Base-by-base conservation (phyloP, 92 coral and sea anemone genomes). In the Paramuricea clavata region DNA sequence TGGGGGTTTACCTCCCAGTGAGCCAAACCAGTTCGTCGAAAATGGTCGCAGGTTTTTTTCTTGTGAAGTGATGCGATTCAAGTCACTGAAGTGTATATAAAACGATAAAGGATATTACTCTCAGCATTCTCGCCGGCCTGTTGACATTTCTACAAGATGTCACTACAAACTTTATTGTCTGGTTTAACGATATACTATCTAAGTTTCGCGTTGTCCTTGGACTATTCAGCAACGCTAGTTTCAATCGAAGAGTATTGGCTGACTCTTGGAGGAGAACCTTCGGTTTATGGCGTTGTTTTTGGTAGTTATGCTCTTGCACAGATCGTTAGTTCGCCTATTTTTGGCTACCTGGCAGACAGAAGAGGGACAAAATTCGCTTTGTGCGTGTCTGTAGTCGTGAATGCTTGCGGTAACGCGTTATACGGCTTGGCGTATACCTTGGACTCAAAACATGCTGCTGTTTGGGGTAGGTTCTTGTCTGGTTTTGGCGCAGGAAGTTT, bases 281-380 rank as follows among this genome's bases (percentile, higher is more conserved):
- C 79, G 35, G 83, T 76, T 30, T 97, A 90, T 34, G 99, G 99
- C 42, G 91, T 93, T 54, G 94, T 93, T 79, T 97, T 93, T 39
- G 99, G 99, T 6, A 94, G 94, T 59, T 97, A 94, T 81, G 99
- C 99, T 8, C 87, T 97, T 12, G 94, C 95, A 15, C 99, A 97
- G 61, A 89, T 95, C 21, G 60, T 93, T 16, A 88, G 89, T 56
- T 93, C 99, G 68, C 99, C 98, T 5, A 81, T 97, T 22, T 87
- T 97, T 9, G 99, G 99, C 34, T 97, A 97, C 61, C 81, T 97
- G 54, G 93, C 99, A 22, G 99, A 97, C 83, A 87, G 92, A 30
- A 93, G 90, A 34, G 99, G 99, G 72, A 82, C 95, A 36, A 97
- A 97, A 82, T 97, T 94, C 71, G 89, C 98, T 22, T 83, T 94